Conservation (phyloP, 2,797 vertebrate species). For the Artibeus jamaicensis region DNA sequence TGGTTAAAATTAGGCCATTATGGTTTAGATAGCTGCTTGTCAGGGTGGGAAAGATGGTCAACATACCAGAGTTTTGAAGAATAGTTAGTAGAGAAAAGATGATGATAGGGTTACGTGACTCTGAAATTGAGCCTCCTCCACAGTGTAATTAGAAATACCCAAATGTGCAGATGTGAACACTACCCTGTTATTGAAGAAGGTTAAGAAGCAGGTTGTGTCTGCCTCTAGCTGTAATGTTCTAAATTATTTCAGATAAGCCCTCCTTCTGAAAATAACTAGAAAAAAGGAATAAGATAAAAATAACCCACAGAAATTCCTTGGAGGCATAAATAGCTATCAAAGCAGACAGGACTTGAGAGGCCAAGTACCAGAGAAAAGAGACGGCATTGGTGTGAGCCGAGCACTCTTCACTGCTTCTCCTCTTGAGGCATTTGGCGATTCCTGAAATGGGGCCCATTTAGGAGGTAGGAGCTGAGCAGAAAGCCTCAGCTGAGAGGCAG, state of each 20-base stretch:
- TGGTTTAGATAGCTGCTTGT: background rate
- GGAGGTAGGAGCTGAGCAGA: background rate
- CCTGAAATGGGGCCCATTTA: background rate
- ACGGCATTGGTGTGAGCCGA: background rate
- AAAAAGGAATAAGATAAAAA: background rate
- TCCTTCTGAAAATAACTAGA: background rate
- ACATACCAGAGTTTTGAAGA: background rate
- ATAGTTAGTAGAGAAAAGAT: background rate
- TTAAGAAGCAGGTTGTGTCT: background rate
- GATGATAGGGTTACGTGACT: background rate
- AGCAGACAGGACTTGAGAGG: background rate
- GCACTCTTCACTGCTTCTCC: background rate
- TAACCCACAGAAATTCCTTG: background rate
- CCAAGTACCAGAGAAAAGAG: background rate
- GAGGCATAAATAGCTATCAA: background rate
- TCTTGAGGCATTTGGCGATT: background rate
- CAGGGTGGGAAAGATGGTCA: background rate
- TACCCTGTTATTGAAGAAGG: background rate
- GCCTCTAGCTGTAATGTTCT: background rate
- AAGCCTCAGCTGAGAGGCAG: background rate
- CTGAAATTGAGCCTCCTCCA: background rate
- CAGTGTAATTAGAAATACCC: background rate
- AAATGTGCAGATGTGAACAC: background rate
- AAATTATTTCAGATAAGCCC: background rate
- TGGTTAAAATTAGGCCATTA: background rate